A percentile compares a stretch with the other conserved stretches of the same genome.
Evolutionary conservation across 1,140 invertebrate genomes (phyloP).

Genomic region (Brachystomella parvula): DNA sequence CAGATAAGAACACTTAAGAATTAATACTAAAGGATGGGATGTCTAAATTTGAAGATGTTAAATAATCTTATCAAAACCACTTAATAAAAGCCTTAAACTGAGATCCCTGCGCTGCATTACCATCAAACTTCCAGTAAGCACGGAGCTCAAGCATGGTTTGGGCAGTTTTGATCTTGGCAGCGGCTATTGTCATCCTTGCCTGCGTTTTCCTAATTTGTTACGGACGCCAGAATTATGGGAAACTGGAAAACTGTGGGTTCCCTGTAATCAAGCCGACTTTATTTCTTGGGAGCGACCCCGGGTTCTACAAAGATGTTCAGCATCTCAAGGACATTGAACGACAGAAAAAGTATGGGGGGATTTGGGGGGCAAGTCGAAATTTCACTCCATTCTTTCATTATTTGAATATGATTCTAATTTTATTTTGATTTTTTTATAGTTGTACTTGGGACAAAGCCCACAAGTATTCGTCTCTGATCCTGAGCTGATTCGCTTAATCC

Average conservation of each 20-base stretch:
- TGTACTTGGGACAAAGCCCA: not conserved
- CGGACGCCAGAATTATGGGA: slow-evolving; percentile 29
- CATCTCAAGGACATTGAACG: slow-evolving; percentile 32
- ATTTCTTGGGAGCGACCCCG: slow-evolving; percentile 27
- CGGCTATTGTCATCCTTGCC: not conserved
- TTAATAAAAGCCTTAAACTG: no score
- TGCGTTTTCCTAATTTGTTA: slow-evolving; percentile 4
- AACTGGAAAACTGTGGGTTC: slow-evolving; percentile 26
- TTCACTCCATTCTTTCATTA: not conserved
- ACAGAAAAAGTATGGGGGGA: slow-evolving; percentile 29
- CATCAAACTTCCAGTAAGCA: no score
- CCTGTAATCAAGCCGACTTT: slow-evolving; percentile 29
- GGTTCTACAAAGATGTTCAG: slow-evolving; percentile 28
- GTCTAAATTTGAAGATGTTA: no score
- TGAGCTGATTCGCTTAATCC: slow-evolving; percentile 18
- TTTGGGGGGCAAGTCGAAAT: slow-evolving; percentile 27
- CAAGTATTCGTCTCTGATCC: slow-evolving; percentile 19
- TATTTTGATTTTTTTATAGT: not conserved
- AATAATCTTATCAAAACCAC: no score
- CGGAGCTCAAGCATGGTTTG: no score
- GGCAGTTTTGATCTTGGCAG: not conserved
- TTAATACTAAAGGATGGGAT: no score
- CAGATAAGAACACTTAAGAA: no score
- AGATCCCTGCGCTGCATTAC: no score
- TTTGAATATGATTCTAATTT: not conserved